These are phyloP conservation scores for Sepioteuthis lessoniana DNA, from an alignment of 2,888 invertebrate species.

Conservation along the genomic window DNA sequence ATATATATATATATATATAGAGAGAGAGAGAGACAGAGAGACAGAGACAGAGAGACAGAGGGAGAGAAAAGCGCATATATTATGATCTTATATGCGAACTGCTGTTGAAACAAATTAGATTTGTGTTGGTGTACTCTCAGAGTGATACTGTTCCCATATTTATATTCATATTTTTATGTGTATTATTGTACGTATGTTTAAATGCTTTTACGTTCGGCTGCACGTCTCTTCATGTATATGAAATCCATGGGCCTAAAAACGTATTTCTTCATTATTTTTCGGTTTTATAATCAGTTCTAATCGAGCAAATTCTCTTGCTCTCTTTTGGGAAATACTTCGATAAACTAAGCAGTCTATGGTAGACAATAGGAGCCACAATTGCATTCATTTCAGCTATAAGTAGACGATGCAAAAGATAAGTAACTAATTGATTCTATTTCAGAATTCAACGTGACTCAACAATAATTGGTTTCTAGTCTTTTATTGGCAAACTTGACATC, in stretches of 20 bases:
- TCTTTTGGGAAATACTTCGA: not conserved
- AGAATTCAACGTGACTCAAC: not conserved
- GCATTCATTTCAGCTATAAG: not conserved
- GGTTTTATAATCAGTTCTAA: not conserved
- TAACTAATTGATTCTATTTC: conserved; percentile 33
- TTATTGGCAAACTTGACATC: no score
- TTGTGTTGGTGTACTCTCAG: no score
- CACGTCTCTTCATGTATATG: not conserved
- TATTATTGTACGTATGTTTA: not conserved
- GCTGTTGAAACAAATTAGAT: no score
- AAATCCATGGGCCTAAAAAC: not conserved
- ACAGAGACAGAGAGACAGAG: no score
- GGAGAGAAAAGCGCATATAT: no score
- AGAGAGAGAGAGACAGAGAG: no score
- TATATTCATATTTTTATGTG: not conserved
- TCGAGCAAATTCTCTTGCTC: not conserved
- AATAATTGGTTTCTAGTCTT: not conserved
- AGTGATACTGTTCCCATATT: not conserved
- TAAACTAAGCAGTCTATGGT: not conserved
- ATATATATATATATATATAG: no score
- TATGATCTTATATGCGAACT: no score
- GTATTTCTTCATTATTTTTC: not conserved
- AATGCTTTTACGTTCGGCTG: not conserved
- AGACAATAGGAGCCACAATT: not conserved
- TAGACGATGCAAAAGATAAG: not conserved